phyloP scores from a whole-genome alignment of 1,140 invertebrate genomes.

The Chionoecetes opilio region DNA sequence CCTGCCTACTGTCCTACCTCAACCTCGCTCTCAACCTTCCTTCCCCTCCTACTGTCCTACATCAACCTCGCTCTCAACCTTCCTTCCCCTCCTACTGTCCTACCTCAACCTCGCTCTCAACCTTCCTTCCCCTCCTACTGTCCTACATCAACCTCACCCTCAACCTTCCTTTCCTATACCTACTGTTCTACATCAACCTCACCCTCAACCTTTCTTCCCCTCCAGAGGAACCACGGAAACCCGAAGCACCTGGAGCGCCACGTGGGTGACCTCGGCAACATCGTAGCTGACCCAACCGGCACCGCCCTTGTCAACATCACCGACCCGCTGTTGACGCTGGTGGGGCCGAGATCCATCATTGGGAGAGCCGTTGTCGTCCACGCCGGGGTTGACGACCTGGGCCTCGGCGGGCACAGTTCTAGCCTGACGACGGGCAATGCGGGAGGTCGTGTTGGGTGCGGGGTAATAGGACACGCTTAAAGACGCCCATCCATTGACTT shows the following conservation, averaged over 20 bases:
- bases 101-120: background rate
- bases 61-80: background rate
- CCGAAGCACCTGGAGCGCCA: conserved; percentile 91
- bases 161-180: background rate
- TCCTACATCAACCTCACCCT: too few species aligned
- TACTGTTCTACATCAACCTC: background rate
- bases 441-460: conserved; percentile 96
- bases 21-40: background rate
- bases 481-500: background rate
- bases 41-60: too few species aligned
- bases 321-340: conserved; percentile 84
- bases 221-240: conserved; percentile 93
- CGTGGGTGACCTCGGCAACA: conserved; percentile 96
- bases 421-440: conserved; percentile 99
- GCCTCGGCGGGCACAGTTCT: conserved; percentile 95
- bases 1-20: background rate
- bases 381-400: conserved; percentile 97
- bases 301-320: conserved; percentile 91
- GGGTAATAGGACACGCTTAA: conserved; percentile 90
- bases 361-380: conserved; percentile 87
- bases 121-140: background rate
- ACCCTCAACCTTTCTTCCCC: background rate
- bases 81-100: background rate
- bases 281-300: conserved; percentile 89
- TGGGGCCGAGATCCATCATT: conserved; percentile 80